Evolutionary conservation across 1,140 invertebrate genomes (phyloP).

Genomic region (Cyclargus thomasi): DNA sequence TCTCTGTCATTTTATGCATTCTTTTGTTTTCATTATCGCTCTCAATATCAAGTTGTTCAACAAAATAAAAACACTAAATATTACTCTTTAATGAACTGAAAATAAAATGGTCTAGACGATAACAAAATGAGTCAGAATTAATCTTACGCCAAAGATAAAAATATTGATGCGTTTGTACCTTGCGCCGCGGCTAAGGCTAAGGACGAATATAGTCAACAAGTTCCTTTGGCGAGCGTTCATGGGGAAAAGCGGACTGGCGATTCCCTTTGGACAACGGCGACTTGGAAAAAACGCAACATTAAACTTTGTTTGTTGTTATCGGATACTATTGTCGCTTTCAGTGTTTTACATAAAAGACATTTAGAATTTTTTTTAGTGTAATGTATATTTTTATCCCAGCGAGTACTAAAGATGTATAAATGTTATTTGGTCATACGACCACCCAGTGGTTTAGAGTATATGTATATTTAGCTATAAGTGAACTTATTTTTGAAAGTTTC

Average conservation of each 20-base stretch:
- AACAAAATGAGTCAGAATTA: background rate
- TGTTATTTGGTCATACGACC: background rate
- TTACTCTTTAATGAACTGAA: too few relatives aligned
- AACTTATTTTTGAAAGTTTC: too few relatives aligned
- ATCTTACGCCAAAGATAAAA: background rate
- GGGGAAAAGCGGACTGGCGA: constrained; percentile 34
- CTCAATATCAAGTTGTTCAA: too few relatives aligned
- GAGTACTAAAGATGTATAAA: background rate
- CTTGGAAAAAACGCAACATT: constrained; percentile 33
- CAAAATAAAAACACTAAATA: too few relatives aligned
- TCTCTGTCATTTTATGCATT: too few relatives aligned
- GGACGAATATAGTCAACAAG: constrained; percentile 28
- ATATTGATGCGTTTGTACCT: constrained; percentile 15
- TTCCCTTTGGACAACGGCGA: constrained; percentile 18
- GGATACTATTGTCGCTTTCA: constrained; percentile 18
- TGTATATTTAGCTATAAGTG: too few relatives aligned
- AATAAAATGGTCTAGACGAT: too few relatives aligned
- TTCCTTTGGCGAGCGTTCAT: constrained; percentile 31
- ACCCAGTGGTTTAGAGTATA: background rate
- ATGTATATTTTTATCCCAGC: background rate
- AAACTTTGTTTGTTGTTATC: constrained; percentile 35
- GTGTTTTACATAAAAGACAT: constrained; percentile 8
- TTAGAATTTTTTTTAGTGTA: background rate
- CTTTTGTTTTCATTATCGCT: too few relatives aligned
- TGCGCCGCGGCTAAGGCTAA: constrained; percentile 26